These are phyloP conservation scores for Corynorhinus townsendii DNA, from an alignment of 2,113 vertebrate species.

Conservation along the genomic window DNA sequence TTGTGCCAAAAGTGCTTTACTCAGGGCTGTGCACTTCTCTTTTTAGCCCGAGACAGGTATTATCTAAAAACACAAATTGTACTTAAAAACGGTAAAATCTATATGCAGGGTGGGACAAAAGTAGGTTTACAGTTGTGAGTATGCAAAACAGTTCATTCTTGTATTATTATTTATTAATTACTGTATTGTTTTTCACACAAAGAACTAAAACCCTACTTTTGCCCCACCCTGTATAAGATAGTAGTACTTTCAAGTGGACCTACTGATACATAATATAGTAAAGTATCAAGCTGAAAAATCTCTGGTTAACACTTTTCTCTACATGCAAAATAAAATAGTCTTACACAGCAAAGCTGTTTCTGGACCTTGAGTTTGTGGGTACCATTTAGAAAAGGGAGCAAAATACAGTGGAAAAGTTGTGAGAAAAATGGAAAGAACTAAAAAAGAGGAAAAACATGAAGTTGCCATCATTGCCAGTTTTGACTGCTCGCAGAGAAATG, in stretches of 20 bases:
- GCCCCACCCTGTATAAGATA: neutral
- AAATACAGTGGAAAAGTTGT: slow-evolving; percentile 9
- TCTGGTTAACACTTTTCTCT: slow-evolving; percentile 70
- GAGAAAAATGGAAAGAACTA: neutral
- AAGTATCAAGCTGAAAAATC: slow-evolving; percentile 65
- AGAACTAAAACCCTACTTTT: neutral
- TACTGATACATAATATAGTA: slow-evolving; percentile 40
- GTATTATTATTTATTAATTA: neutral
- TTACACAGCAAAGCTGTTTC: slow-evolving; percentile 45
- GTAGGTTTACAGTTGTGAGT: neutral
- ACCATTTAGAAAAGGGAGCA: slow-evolving; percentile 35
- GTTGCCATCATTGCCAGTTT: neutral
- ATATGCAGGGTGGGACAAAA: neutral
- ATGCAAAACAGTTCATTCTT: neutral
- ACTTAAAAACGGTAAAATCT: slow-evolving; percentile 29
- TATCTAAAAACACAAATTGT: slow-evolving; percentile 33
- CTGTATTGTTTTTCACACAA: neutral
- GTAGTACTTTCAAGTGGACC: neutral
- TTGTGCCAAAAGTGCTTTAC: slow-evolving; percentile 36
- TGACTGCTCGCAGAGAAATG: neutral
- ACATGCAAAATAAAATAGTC: slow-evolving; percentile 65
- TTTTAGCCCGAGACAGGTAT: slow-evolving; percentile 40
- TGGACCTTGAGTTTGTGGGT: slow-evolving; percentile 25
- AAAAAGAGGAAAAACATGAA: slow-evolving; percentile 13
- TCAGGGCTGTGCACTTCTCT: slow-evolving; percentile 31